Evolutionary conservation across 2,113 vertebrate species (phyloP).

Genomic region (Zosterops borbonicus): DNA sequence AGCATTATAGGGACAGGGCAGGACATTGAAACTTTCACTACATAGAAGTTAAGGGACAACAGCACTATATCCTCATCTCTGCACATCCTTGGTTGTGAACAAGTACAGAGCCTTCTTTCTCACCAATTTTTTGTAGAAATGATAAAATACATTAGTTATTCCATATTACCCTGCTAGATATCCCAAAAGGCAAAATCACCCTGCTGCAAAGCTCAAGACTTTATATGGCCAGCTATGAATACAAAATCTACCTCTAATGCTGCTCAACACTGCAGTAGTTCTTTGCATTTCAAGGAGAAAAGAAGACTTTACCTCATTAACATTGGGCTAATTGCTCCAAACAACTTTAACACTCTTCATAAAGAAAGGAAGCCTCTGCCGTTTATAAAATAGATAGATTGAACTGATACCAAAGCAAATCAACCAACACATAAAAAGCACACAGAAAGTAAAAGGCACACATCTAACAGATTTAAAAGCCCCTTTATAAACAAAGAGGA

Average conservation of each 20-base stretch:
- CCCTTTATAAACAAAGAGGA: neutral
- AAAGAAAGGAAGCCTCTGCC: neutral
- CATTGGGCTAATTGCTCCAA: neutral
- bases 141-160: neutral
- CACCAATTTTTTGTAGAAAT: neutral
- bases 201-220: neutral
- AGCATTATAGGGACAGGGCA: neutral
- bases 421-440: neutral
- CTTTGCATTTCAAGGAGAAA: neutral
- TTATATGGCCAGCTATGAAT: neutral
- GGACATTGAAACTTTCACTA: neutral
- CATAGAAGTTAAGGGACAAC: neutral
- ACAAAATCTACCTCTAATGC: neutral
- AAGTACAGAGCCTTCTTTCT: neutral
- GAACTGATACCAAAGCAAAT: neutral
- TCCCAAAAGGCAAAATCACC: neutral
- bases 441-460: neutral
- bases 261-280: neutral
- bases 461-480: neutral
- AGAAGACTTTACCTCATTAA: neutral
- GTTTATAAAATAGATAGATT: constrained; percentile 20
- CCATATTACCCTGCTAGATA: neutral
- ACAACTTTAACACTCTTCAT: neutral
- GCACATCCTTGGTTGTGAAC: neutral
- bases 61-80: neutral